Evolutionary conservation across 2,797 vertebrate species (phyloP), one percentile per base, ranked within the genome.

Genomic region (Esox lucius): DNA sequence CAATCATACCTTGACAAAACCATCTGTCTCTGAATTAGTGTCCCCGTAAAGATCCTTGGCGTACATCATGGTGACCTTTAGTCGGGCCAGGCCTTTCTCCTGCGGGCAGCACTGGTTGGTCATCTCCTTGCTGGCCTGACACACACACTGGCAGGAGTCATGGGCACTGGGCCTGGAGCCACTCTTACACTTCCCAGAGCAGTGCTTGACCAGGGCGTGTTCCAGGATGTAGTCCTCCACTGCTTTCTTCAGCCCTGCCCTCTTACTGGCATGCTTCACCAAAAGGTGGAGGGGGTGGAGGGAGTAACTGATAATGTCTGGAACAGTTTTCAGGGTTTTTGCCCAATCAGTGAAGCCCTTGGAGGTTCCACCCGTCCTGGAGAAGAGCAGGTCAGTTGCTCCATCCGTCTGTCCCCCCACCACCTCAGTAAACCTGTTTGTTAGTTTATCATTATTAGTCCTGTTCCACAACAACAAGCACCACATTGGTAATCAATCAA

Each of bases 261-360:
- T 73, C 67, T 68, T 86, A 59, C 46, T 81, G 48, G 0, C 56
- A 2, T 87, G 87, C 62, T 90, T 4, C 66, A 94, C 53, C 1
- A 94, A 83, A 5, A 73, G 0, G 8, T 94, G 92, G 11, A 94
- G 85, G 0, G 93, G 86, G 22, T 83, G 78, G 22, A 93, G 78
- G 1, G 61, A 75, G 53, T 91, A 93, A 56, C 82, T 78, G 26
- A 93, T 74, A 48, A 91, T 72, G 7, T 79, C 88, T 0, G 93
- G 93, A 0, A 68, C 35, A 11, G 31, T 69, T 61, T 76, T 72
- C 68, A 93, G 74, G 0, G 88, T 86, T 8, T 68, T 7, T 49
- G 87, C 3, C 93, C 93, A 94, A 13, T 71, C 16, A 0, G 79
- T 78, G 73, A 90, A 91, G 5, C 76, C 24, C 1, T 13, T 26